phyloP scores from a whole-genome alignment of 2,113 vertebrate species.

The Megaceryle torquata region DNA sequence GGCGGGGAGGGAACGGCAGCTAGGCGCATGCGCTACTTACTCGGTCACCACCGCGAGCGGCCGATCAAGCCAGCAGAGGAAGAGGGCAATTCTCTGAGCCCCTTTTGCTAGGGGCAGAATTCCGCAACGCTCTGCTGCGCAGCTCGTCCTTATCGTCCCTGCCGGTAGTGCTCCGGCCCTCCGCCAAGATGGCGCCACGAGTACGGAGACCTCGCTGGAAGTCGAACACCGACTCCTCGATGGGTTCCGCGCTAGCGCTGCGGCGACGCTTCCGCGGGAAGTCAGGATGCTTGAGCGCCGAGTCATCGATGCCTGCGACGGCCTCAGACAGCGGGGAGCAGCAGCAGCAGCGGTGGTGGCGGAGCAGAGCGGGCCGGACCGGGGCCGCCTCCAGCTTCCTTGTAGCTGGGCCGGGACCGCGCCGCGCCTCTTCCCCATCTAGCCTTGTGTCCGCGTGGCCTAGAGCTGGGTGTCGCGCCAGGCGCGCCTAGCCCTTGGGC shows the following conservation, averaged over 20 bases:
- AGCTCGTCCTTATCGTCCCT: not conserved
- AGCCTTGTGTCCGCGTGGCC: not conserved
- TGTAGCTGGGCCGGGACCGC: no score
- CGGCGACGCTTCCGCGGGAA: not conserved
- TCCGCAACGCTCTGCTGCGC: no score
- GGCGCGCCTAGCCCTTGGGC: not conserved
- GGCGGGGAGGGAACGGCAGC: not conserved
- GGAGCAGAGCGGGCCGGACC: no score
- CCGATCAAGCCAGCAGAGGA: no score
- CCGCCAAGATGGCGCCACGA: not conserved
- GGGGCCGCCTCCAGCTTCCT: not conserved
- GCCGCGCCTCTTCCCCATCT: no score
- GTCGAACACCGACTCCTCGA: not conserved
- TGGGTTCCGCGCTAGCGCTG: not conserved
- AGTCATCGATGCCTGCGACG: not conserved
- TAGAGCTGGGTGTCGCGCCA: not conserved
- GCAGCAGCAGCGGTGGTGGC: no score
- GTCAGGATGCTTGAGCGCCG: not conserved
- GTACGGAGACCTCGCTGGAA: accelerated
- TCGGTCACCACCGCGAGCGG: accelerated
- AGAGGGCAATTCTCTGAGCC: no score
- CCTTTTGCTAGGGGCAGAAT: no score
- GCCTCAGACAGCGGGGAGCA: not conserved
- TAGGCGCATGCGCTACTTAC: not conserved
- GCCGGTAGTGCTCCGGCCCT: not conserved